Base-by-base conservation (phyloP, 2,113 vertebrate species). In the Chascanopsetta lugubris region DNA sequence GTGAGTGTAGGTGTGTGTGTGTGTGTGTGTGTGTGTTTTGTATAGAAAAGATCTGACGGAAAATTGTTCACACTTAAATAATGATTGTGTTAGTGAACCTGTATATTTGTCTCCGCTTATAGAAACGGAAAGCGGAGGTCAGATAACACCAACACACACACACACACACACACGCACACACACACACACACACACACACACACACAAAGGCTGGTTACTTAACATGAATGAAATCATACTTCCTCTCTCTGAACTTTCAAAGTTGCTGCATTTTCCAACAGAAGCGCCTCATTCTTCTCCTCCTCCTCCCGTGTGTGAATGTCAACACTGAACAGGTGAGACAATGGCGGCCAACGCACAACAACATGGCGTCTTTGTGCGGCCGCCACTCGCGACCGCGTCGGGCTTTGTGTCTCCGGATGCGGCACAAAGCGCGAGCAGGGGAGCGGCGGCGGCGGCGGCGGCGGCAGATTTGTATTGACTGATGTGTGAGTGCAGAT, bases 51-150 rank as follows among this genome's bases (percentile, higher is more conserved):
- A 38, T 38, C 15, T 38, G 34, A 69, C 57, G 69, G 40, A 47
- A 61, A 72, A 49, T 69, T 9, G 2, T 61, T 72, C 8, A 67
- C 6, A 18, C 61, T 73, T 57, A 75, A 62, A 69, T 73, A 67
- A 51, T 0, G 24, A 73, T 61, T 1, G 18, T 59, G 32, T 36
- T 18, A 24, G 11, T 74, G 60, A 75, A 75, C 50, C 59, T 66
- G 53, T 18, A 2, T 54, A 6, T 61, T 26, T 4, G 3, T 57
- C 24, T 59, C 42, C 11, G 12, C 9, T 55, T 3, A 45, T 53
- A 29, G 49, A 42, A 59, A 65, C 32, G 24, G 61, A 60, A 69
- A n/a, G 12, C 15, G 1, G 20, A 62, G 49, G 45, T 79, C 72
- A 76, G 75, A 77, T 71, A 50, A 56, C 27, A 32, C 24, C 62